A percentile compares a stretch with the other conserved stretches of the same genome.
These are phyloP conservation scores for Urechis unicinctus DNA, from an alignment of 2,888 invertebrate genomes.

Conservation along the genomic window DNA sequence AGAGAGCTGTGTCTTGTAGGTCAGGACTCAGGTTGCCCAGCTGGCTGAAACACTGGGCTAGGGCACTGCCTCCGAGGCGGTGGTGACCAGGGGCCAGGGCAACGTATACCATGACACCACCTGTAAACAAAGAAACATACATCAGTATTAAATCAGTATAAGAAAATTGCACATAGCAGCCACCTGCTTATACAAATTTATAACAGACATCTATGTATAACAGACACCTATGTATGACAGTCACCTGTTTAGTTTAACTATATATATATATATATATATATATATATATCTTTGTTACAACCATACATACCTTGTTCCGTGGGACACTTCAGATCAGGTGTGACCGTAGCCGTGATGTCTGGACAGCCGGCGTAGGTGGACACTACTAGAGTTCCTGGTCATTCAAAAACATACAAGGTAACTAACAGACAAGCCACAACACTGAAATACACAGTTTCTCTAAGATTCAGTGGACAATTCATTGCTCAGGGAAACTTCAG, in stretches of 20 bases:
- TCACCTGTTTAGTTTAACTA: no score
- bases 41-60: slow-evolving; percentile 85
- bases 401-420: neutral
- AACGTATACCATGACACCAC: slow-evolving; percentile 69
- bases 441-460: no score
- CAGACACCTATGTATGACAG: no score
- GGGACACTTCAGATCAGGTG: slow-evolving; percentile 91
- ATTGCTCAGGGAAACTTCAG: no score
- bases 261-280: no score
- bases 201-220: no score
- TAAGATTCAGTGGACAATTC: no score
- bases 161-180: no score
- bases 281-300: no score
- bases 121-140: neutral
- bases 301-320: no score
- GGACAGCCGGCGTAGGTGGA: slow-evolving; percentile 94
- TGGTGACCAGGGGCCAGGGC: slow-evolving; percentile 16
- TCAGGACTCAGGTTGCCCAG: slow-evolving; percentile 76
- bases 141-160: no score
- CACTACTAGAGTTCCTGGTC: slow-evolving; percentile 81
- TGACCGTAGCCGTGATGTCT: slow-evolving; percentile 73
- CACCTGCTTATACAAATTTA: no score
- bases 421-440: neutral
- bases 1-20: slow-evolving; percentile 63
- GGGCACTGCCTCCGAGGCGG: slow-evolving; percentile 77